Evolutionary conservation across 1,140 invertebrate genomes (phyloP), one percentile per base, ranked within the genome.

Genomic region (Bombus soroeensis): DNA sequence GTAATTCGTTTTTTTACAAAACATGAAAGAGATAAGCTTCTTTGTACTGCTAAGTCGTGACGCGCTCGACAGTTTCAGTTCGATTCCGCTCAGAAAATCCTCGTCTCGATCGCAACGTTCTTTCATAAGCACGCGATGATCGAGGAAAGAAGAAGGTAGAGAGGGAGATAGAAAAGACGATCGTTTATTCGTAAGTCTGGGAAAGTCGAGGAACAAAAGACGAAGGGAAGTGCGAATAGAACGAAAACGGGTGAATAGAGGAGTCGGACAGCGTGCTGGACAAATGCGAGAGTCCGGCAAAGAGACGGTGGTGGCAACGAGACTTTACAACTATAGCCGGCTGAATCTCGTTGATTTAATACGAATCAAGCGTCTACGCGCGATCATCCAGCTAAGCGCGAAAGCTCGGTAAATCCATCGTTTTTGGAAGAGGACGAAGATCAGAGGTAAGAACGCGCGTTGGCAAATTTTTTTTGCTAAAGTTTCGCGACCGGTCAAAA

Each of bases 21-120:
- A 8, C 5, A 53, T 2, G 18, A 53, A 53, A 22, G 18, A 8
- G 18, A 53, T 8, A 8, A 22, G 47, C 18, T 6, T 53, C 18
- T 6, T 53, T 22, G 18, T 22, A 22, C 1, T 0, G 47, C 18
- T 0, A 0, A 22, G 1, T 22, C 47, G 47, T 22, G 5, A 22
- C 47, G 5, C 18, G 47, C 47, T 53, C 18, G 18, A 53, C 18
- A 53, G 5, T 53, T 53, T 53, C 47, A 0, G 47, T 22, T 53
- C 5, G 0, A 53, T 53, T 53, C 5, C 18, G 18, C 47, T 53
- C 5, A 0, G 47, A 18, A 47, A 0, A 18, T 47, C 15, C 15
- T 6, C 47, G 47, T 18, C 47, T 6, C 47, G 47, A 18, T 18
- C 15, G 47, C 47, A 8, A 22, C 47, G 47, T 22, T 8, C 47